Conservation (phyloP, 2,113 vertebrate genomes). For the Cyprinus carpio region DNA sequence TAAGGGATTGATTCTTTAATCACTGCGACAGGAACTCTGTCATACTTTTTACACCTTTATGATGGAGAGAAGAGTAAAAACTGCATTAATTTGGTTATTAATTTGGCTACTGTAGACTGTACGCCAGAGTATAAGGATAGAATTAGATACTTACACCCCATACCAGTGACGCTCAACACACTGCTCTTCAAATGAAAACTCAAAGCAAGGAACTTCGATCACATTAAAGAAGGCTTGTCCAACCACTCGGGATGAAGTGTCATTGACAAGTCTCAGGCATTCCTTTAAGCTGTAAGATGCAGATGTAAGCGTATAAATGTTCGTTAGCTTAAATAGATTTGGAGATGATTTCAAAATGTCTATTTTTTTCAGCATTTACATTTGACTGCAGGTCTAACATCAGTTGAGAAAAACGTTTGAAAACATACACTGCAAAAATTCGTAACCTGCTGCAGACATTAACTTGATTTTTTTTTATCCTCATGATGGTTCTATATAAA, state of each 20-base stretch:
- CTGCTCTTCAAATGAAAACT: constrained; percentile 81
- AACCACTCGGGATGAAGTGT: constrained; percentile 83
- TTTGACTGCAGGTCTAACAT: neutral
- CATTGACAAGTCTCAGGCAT: constrained; percentile 81
- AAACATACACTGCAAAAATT: neutral
- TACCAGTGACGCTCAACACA: constrained; percentile 89
- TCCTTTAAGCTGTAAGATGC: constrained; percentile 78
- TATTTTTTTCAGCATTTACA: neutral
- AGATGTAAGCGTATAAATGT: neutral
- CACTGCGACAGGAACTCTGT: constrained; percentile 80
- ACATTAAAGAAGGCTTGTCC: constrained; percentile 90
- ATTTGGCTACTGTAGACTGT: neutral
- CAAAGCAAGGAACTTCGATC: constrained; percentile 87
- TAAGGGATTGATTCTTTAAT: constrained; percentile 81
- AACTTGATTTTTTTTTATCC: neutral
- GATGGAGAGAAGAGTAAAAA: constrained; percentile 1
- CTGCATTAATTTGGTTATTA: neutral
- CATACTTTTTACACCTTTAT: constrained; percentile 84
- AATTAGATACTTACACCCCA: constrained; percentile 81
- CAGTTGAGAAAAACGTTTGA: neutral
- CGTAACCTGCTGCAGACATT: neutral
- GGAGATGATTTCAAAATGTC: neutral
- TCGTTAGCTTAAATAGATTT: neutral
- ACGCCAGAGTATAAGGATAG: neutral
- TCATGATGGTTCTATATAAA: neutral